A percentile compares a stretch with the other conserved stretches of the same genome.
Evolutionary conservation across 1,140 invertebrate genomes (phyloP).

Genomic region (Leptinotarsa texana): DNA sequence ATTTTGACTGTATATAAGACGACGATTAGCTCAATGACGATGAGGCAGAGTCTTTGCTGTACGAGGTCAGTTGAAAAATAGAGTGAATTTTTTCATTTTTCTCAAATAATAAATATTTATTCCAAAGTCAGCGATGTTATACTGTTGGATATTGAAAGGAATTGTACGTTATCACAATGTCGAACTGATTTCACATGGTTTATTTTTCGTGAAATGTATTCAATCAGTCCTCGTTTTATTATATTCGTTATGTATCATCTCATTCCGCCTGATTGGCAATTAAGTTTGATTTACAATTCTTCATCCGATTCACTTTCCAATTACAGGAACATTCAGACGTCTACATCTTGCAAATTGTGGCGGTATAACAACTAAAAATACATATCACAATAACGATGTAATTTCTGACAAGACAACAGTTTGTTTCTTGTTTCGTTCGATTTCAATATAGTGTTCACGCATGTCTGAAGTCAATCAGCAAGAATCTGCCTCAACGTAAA

Average conservation of each 20-base stretch:
- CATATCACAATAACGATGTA: background rate
- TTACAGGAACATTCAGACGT: background rate
- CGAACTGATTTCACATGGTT: too few relatives aligned
- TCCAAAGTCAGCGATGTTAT: too few relatives aligned
- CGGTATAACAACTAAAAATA: background rate
- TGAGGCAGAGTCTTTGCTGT: too few relatives aligned
- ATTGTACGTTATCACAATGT: too few relatives aligned
- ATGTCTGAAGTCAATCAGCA: background rate
- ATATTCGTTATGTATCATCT: background rate
- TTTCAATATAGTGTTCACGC: background rate
- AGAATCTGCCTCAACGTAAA: too few relatives aligned
- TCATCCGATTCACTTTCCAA: background rate
- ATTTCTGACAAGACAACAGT: conserved; percentile 1
- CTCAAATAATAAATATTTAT: too few relatives aligned
- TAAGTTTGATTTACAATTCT: conserved; percentile 1
- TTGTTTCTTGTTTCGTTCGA: background rate
- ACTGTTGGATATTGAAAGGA: too few relatives aligned
- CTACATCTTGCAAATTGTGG: background rate
- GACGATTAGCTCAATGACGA: too few relatives aligned
- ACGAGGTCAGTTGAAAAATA: too few relatives aligned
- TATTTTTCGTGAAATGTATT: too few relatives aligned
- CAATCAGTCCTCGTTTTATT: background rate
- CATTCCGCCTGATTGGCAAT: background rate
- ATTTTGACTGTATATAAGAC: too few relatives aligned
- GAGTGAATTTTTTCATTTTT: too few relatives aligned